These are phyloP conservation scores for Dolomedes plantarius DNA, from an alignment of 2,888 invertebrate species.

Conservation along the genomic window DNA sequence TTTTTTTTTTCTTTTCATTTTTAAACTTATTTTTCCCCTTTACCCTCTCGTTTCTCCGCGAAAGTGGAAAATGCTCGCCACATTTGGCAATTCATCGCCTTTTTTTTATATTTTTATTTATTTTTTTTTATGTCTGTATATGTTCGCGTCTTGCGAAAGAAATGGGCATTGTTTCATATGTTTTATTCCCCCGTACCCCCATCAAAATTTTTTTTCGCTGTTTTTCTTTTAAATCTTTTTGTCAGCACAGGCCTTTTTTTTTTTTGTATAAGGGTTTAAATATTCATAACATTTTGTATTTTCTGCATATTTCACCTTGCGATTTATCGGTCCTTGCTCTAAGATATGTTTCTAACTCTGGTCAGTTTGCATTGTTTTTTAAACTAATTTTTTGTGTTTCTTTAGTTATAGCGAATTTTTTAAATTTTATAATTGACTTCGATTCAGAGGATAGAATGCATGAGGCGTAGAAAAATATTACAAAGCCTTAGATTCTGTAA, in stretches of 20 bases:
- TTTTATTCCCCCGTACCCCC: background rate
- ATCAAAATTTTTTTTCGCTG: background rate
- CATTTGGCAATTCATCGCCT: slow-evolving; percentile 63
- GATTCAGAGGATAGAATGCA: no score
- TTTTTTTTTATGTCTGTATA: background rate
- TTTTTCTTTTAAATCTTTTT: background rate
- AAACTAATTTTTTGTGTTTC: no score
- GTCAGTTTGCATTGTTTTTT: no score
- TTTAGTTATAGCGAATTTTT: no score
- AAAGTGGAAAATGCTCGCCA: slow-evolving; percentile 64
- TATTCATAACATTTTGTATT: no score
- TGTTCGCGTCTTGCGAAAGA: background rate
- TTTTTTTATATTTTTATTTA: slow-evolving; percentile 23
- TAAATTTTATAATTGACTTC: no score
- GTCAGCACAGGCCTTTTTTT: background rate
- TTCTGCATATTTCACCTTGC: no score
- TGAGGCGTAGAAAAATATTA: no score
- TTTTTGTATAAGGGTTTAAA: no score
- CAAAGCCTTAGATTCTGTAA: no score
- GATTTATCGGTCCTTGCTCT: no score
- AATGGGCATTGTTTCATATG: slow-evolving; percentile 13
- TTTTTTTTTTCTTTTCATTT: slow-evolving; percentile 25
- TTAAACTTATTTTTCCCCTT: slow-evolving; percentile 24
- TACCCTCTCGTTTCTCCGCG: slow-evolving; percentile 49
- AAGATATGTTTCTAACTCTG: no score